Conservation (phyloP, 2,113 vertebrate species). For the Labeo catla region DNA sequence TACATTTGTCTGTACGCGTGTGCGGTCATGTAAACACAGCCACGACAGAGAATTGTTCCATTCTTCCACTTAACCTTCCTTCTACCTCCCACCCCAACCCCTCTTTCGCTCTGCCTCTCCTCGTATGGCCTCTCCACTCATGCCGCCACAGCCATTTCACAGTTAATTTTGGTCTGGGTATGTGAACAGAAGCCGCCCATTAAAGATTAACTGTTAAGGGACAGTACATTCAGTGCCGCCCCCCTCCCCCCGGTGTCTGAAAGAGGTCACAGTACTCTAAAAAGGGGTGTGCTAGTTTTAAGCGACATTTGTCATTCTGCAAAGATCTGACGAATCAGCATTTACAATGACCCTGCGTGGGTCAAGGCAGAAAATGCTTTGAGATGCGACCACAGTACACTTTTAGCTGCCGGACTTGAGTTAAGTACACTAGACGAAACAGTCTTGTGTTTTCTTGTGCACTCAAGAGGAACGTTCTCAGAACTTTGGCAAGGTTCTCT, state of each 20-base stretch:
- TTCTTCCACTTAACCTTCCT: constrained; percentile 45
- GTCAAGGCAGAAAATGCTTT: constrained; percentile 8
- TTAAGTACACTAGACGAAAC: background rate
- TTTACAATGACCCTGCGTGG: background rate
- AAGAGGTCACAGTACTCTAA: constrained; percentile 24
- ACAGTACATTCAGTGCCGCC: constrained; percentile 13
- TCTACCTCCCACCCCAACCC: background rate
- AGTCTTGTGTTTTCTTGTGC: background rate
- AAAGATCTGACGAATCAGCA: constrained; percentile 18
- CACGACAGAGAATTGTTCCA: constrained; percentile 64
- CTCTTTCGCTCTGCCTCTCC: constrained; percentile 50
- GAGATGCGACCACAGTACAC: background rate
- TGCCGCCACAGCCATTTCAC: constrained; percentile 77
- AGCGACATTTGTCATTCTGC: constrained; percentile 6
- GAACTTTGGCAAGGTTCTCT: too few relatives aligned
- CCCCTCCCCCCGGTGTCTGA: background rate
- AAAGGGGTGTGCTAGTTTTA: background rate
- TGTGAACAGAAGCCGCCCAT: constrained; percentile 72
- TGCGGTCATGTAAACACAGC: constrained; percentile 69
- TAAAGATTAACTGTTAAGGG: constrained; percentile 72
- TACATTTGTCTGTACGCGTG: constrained; percentile 70
- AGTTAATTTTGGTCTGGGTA: constrained; percentile 69
- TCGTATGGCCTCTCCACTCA: constrained; percentile 50
- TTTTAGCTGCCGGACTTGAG: background rate
- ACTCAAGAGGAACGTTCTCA: background rate